These are phyloP conservation scores for Myotis pilosus DNA, from an alignment of 2,797 vertebrate genomes.

Conservation along the genomic window DNA sequence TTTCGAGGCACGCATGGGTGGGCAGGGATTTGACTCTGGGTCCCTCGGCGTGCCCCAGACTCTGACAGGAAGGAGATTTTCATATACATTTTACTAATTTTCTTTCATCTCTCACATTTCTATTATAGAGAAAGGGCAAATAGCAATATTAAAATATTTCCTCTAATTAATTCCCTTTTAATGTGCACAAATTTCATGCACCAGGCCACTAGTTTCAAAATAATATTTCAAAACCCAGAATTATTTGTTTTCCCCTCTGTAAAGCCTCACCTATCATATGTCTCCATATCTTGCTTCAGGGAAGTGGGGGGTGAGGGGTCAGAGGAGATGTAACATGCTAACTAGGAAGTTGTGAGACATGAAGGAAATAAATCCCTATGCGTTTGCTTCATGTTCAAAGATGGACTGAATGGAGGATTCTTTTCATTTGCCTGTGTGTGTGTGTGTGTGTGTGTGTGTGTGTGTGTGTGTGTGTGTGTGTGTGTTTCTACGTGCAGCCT, in stretches of 20 bases:
- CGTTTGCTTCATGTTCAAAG: slow-evolving; percentile 69
- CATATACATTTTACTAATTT: no score
- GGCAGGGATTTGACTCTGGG: no score
- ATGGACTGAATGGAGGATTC: slow-evolving; percentile 71
- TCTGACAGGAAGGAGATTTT: no score
- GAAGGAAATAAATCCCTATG: neutral
- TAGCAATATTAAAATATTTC: no score
- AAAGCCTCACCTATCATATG: neutral
- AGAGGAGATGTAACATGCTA: neutral
- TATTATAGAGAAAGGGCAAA: no score
- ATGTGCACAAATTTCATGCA: no score
- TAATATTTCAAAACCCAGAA: neutral
- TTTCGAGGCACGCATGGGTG: no score
- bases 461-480: slow-evolving; percentile 49
- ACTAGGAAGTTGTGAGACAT: neutral
- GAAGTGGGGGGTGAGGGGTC: neutral
- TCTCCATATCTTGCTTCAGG: neutral
- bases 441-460: slow-evolving; percentile 46
- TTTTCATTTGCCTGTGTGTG: slow-evolving; percentile 68
- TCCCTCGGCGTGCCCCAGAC: no score
- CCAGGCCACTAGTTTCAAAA: neutral
- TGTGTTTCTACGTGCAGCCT: neutral
- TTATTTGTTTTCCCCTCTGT: neutral
- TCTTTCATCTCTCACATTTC: no score
- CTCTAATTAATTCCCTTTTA: no score